Evolutionary conservation across 2,113 vertebrate species (phyloP), one percentile per base, ranked within the genome.

Genomic region (Dendropsophus ebraccatus): DNA sequence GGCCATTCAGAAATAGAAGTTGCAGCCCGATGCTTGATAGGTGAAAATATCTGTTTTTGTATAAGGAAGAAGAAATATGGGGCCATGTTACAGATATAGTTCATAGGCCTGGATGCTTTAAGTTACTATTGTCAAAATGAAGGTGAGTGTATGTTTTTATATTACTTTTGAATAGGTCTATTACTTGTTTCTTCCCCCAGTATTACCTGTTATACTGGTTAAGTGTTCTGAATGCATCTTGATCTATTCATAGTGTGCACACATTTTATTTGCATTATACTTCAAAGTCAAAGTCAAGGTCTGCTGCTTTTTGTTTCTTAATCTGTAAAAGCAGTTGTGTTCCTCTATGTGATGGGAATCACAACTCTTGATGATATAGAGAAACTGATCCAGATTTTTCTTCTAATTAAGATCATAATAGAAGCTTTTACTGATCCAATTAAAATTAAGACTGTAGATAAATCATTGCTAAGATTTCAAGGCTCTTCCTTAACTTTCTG

Each of bases 401-500:
- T 84, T 84, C 37, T 60, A 84, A 84, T 84, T 84, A 84, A 62
- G 82, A 84, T 75, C 82, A 84, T 84, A 84, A 84, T 84, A 84
- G 70, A 84, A 75, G 72, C 82, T 41, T 75, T 84, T 72, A 47
- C 82, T 75, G 72, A 84, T 84, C 82, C 82, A 84, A 84, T 84
- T 60, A 84, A 84, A 75, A 73, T 56, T 75, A 84, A 84, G 82
- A 75, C 75, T 49, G 72, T 54, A 75, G 70, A 84, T 75, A 84
- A 84, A 84, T 75, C 70, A 75, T 74, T 73, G 58, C 60, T 75
- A 28, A 72, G 82, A 84, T 84, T 84, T 84, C 82, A 84, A 62
- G 37, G 70, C 56, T 41, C 54, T 75, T 76, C 70, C 82, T 60
- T 49, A 62, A 75, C 49, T 75, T 69, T 21, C 56, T 84, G 75